These are phyloP conservation scores for Chloebia gouldiae DNA, from an alignment of 2,113 vertebrate species.

Conservation along the genomic window DNA sequence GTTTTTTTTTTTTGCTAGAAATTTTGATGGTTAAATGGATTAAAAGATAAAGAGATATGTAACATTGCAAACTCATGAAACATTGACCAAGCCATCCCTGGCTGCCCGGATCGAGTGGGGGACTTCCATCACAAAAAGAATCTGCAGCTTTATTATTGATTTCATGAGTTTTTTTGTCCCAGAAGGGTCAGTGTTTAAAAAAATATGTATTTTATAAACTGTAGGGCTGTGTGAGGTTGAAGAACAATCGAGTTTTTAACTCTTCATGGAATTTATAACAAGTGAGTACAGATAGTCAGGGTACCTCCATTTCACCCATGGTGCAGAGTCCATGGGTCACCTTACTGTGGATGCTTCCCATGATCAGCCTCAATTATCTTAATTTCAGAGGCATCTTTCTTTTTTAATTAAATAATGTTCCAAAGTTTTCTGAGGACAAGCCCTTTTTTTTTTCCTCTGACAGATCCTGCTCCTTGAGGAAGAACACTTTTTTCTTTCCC, in stretches of 20 bases:
- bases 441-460: background rate
- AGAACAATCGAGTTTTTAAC: background rate
- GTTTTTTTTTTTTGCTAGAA: background rate
- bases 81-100: background rate
- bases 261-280: background rate
- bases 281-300: accelerated
- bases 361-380: background rate
- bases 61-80: slow-evolving; percentile 58
- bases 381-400: background rate
- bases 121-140: background rate
- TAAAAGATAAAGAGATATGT: slow-evolving; percentile 65
- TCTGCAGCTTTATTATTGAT: background rate
- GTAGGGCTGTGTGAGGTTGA: background rate
- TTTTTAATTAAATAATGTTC: background rate
- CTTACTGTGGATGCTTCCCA: background rate
- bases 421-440: background rate
- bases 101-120: background rate
- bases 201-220: background rate
- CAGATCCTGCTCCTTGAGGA: background rate
- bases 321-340: accelerated
- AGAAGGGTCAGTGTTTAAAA: background rate
- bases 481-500: background rate
- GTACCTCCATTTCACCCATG: background rate
- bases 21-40: slow-evolving; percentile 69
- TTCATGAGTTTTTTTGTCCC: background rate